phyloP scores from a whole-genome alignment of 2,888 invertebrate genomes.

The Thalpophila matura region DNA sequence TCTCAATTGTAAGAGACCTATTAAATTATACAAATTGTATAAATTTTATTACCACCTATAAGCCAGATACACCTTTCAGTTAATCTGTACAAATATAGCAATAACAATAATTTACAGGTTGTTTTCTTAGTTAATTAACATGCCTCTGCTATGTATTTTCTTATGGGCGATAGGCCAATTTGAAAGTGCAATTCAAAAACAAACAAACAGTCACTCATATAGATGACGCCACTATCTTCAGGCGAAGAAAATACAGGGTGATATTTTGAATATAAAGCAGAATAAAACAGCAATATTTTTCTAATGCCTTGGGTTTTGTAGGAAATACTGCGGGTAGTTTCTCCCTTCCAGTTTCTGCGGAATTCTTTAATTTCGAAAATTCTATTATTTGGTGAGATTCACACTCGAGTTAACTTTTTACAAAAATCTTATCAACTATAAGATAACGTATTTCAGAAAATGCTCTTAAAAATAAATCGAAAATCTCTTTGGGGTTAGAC shows the following conservation, averaged over 20 bases:
- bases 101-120: constrained; percentile 48
- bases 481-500: not conserved
- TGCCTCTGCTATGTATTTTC: constrained; percentile 38
- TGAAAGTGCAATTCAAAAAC: constrained; percentile 65
- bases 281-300: too few relatives aligned
- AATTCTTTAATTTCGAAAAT: not conserved
- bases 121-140: constrained; percentile 40
- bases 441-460: constrained; percentile 22
- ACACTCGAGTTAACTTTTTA: not conserved
- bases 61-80: not conserved
- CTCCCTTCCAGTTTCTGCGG: not conserved
- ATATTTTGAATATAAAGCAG: not conserved
- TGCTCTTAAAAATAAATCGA: constrained; percentile 19
- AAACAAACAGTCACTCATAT: constrained; percentile 26
- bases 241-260: constrained; percentile 28
- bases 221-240: constrained; percentile 44
- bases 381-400: not conserved
- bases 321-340: not conserved
- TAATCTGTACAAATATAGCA: constrained; percentile 11
- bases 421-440: constrained; percentile 26
- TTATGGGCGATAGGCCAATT: constrained; percentile 66
- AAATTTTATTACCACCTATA: constrained; percentile 24
- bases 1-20: too few relatives aligned
- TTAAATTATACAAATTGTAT: constrained; percentile 13
- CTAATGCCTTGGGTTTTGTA: not conserved